A percentile compares a stretch with the other conserved stretches of the same genome.
phyloP scores from a whole-genome alignment of 2,888 invertebrate species.

The Cryptocephalus moraei region DNA sequence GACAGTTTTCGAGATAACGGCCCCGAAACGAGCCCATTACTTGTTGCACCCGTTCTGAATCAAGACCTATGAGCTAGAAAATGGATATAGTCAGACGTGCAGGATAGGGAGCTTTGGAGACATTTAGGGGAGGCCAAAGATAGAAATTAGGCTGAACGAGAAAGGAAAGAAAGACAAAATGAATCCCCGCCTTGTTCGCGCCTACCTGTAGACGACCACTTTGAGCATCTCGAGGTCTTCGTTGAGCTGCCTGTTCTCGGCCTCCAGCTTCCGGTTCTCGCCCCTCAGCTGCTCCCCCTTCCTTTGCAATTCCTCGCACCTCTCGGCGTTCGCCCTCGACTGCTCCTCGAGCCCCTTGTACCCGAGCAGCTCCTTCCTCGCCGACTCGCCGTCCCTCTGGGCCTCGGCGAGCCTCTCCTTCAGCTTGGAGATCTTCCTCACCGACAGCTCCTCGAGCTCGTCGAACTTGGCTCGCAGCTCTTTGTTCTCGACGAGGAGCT shows the following conservation, averaged over 20 bases:
- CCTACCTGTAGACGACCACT: conserved; percentile 59
- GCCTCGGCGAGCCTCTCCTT: conserved; percentile 51
- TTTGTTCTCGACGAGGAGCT: conserved; percentile 44
- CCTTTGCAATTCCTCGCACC: conserved; percentile 39
- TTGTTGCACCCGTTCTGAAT: too few species aligned
- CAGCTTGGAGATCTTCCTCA: conserved; percentile 51
- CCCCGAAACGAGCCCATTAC: too few species aligned
- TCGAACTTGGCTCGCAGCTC: conserved; percentile 43
- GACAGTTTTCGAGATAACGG: too few species aligned
- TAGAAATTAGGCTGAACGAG: too few species aligned
- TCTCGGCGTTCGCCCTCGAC: conserved; percentile 39
- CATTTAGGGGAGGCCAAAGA: too few species aligned
- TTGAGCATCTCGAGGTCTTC: conserved; percentile 66
- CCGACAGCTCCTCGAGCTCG: conserved; percentile 38
- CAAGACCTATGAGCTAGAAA: too few species aligned
- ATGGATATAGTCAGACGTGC: too few species aligned
- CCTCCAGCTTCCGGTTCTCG: conserved; percentile 41
- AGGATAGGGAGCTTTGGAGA: too few species aligned
- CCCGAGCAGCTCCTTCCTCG: conserved; percentile 45
- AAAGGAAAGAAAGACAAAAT: too few species aligned
- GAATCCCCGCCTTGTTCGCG: too few species aligned
- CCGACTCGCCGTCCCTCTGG: conserved; percentile 51
- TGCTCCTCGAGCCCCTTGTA: conserved; percentile 45
- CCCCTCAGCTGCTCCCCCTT: conserved; percentile 43
- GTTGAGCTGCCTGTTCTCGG: conserved; percentile 47